Base-by-base conservation (phyloP, 1,140 invertebrate species). In the Lasaia peninsularis region DNA sequence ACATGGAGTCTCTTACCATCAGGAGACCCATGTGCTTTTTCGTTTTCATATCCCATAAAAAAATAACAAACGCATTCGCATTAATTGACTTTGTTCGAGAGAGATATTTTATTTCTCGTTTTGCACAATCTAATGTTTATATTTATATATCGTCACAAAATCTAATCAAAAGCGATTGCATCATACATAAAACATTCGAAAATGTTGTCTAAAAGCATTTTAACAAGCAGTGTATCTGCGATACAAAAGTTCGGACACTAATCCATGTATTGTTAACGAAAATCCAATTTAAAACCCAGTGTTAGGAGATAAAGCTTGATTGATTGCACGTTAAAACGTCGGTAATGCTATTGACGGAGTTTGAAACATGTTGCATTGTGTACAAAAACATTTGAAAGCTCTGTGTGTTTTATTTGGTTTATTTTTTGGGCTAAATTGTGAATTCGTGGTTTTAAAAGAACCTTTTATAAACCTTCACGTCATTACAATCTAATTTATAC, bases 311-410 rank as follows among this genome's bases (percentile, higher is more conserved):
- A 40, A 40, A 40, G 35, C 35, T 40, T 40, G 35, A 40, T 40
- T 40, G 35, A 44, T 48, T 48, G 40, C 40, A 48, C 40, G 16
- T 48, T 20, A 21, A 48, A 18, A 48, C 20, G 40, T 48, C 40
- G 40, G 40, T 48, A 48, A 48, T 20, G 18, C 40, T n/a, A 48
- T 48, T 48, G 40, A 48, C 20, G 40, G 40, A n/a, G 40, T 48
- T 21, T 9, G 18, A 48, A 48, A 40, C 18, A 11, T 21, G 40
- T 20, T 44, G 18, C 40, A 44, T 10, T 44, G 40, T 20, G 18
- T 11, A 11, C 40, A 44, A 44, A 44, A 44, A 44, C 16, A 44
- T 44, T 44, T 44, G 10, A 16, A 44, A 16, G 40, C 40, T 16
- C 11, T 44, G 14, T 44, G 12, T 20, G 35, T 2, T 44, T 44